phyloP scores from a whole-genome alignment of 2,113 vertebrate genomes.

The Apteryx owenii region DNA sequence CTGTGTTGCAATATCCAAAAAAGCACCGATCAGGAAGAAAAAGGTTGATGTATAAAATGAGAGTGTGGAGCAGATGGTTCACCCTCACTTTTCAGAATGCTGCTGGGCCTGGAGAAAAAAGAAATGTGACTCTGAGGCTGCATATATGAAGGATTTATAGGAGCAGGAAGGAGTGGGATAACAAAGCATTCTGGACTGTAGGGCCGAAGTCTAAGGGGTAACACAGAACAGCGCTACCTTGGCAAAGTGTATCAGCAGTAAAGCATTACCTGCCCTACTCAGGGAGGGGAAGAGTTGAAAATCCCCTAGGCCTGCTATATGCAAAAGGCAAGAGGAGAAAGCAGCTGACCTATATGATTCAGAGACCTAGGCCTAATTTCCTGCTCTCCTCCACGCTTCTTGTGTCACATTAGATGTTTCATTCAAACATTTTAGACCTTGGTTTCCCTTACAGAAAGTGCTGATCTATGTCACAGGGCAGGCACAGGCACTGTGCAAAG shows the following conservation, averaged over 20 bases:
- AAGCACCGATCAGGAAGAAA: not conserved
- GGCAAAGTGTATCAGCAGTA: not conserved
- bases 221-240: not conserved
- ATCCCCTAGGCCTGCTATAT: not conserved
- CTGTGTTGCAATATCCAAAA: not conserved
- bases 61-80: not conserved
- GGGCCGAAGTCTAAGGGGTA: not conserved
- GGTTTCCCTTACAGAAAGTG: not conserved
- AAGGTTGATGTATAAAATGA: not conserved
- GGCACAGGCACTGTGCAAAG: not conserved
- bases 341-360: not conserved
- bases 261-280: not conserved
- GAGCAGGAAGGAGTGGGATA: not conserved
- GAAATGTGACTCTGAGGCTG: not conserved
- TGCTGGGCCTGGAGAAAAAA: not conserved
- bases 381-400: not conserved
- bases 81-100: not conserved
- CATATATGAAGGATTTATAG: not conserved
- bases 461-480: fast-evolving
- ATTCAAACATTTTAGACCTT: not conserved
- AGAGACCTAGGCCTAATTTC: not conserved
- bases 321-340: not conserved
- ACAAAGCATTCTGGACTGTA: not conserved
- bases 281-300: not conserved
- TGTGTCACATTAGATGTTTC: not conserved